Conservation (phyloP, 2,888 invertebrate genomes). For the Gryllus longicercus region DNA sequence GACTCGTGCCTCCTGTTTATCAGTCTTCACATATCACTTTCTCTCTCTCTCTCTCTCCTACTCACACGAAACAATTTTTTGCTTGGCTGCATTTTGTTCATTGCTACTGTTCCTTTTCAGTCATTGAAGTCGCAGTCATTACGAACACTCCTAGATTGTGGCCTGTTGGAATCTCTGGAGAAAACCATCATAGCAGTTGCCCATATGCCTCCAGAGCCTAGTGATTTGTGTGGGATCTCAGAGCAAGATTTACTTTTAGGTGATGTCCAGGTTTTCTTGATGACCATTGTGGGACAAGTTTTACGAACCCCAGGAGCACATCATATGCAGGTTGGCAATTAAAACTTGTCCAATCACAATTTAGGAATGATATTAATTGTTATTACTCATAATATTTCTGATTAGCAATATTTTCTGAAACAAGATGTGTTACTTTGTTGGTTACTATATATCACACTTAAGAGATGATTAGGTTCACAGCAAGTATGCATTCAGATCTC, state of each 20-base stretch:
- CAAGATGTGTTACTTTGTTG: no score
- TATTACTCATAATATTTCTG: no score
- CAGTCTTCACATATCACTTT: no score
- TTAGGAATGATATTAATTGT: no score
- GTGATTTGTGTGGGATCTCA: constrained; percentile 37
- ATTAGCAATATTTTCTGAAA: no score
- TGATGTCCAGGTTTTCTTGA: constrained; percentile 45
- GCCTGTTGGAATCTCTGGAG: constrained; percentile 49
- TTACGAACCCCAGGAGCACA: constrained; percentile 48
- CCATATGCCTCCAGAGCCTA: constrained; percentile 40
- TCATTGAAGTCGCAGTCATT: constrained; percentile 45
- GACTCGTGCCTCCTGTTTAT: no score
- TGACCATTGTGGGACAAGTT: constrained; percentile 47
- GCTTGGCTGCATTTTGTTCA: background rate
- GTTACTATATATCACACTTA: no score
- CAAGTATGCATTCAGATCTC: no score
- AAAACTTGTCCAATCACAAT: no score
- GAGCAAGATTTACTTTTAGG: constrained; percentile 41
- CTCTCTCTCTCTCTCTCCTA: background rate
- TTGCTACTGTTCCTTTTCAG: background rate
- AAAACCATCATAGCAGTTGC: constrained; percentile 47
- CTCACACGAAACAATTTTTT: background rate
- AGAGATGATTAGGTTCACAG: no score
- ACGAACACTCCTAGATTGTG: constrained; percentile 48
- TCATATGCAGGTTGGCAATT: constrained; percentile 46